A percentile compares a stretch with the other conserved stretches of the same genome.
Evolutionary conservation across 2,888 invertebrate species (phyloP).

Genomic region (Rosalia funebris): DNA sequence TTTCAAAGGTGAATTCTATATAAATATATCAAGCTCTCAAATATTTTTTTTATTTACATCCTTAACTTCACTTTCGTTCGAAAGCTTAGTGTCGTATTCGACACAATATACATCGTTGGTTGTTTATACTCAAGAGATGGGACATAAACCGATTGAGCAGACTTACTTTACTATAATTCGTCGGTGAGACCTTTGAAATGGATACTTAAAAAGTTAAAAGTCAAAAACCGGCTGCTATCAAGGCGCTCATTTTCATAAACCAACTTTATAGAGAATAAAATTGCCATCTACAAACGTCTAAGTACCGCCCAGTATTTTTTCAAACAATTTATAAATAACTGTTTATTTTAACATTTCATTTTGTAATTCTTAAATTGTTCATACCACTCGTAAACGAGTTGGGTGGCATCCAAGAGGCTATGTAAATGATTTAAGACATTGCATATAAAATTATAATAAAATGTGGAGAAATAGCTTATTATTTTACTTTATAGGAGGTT

Average conservation of each 20-base stretch:
- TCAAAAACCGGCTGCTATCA: slow-evolving; percentile 44
- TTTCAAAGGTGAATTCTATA: too few relatives aligned
- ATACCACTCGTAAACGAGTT: slow-evolving; percentile 28
- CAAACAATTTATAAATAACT: slow-evolving; percentile 21
- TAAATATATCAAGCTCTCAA: too few relatives aligned
- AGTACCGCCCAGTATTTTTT: slow-evolving; percentile 34
- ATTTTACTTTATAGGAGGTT: too few relatives aligned
- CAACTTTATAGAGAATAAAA: slow-evolving; percentile 33
- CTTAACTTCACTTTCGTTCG: too few relatives aligned
- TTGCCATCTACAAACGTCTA: slow-evolving; percentile 27
- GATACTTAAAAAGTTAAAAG: slow-evolving; percentile 47
- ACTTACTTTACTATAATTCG: slow-evolving; percentile 18
- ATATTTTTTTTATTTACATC: too few relatives aligned
- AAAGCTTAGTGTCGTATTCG: too few relatives aligned
- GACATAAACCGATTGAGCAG: slow-evolving; percentile 13
- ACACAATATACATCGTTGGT: too few relatives aligned
- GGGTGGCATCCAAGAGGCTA: slow-evolving; percentile 26
- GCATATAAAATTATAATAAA: not conserved
- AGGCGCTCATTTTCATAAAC: slow-evolving; percentile 36
- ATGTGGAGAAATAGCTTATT: too few relatives aligned
- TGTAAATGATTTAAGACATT: not conserved
- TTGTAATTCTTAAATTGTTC: slow-evolving; percentile 28
- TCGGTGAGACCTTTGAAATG: slow-evolving; percentile 49
- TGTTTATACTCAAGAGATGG: slow-evolving; percentile 1
- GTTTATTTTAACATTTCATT: slow-evolving; percentile 28